Base-by-base conservation (phyloP, 2,888 invertebrate species). In the Acleris holmiana region DNA sequence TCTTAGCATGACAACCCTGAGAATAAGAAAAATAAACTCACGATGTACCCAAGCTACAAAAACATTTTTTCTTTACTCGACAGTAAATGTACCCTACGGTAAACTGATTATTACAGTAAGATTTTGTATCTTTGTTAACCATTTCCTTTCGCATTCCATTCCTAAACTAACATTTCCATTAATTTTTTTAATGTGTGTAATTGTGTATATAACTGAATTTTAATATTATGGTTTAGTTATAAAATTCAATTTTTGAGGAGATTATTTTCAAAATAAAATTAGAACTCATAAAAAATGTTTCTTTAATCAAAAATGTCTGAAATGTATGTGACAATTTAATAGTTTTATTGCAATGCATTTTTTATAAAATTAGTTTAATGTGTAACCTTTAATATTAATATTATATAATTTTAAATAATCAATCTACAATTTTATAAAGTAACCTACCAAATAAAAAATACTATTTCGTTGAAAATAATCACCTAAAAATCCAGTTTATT, bases 161-260 rank as follows among this genome's bases (percentile, higher is more conserved):
- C 74, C 72, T 70, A 73, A 68, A 76, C 76, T 82, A 82, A 83
- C 78, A 76, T 75, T 71, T 76, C 77, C 77, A 76, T 78, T 68
- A 79, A 79, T 55, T 55, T 80, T 83, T 70, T 72, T 66, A 68
- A 71, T 67, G n/a, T n/a, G n/a, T n/a, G n/a, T 25, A 25, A 25
- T 25, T 29, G 63, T 86, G 85, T 86, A 86, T 74, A 86, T 85
- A 86, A 84, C 76, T 75, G 73, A 71, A 79, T 76, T 44, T 78
- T 78, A 78, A 72, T 54, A 44, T 19, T 55, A 54, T 21, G 48
- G 59, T 65, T 55, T 50, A 55, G 21, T 59, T 55, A 63, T 7
- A 55, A 55, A 55, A 51, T 47, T 57, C 13, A 29, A 55, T 60
- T 50, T 61, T 66, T 48, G 47, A 60, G 54, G 35, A 40, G 65